These are phyloP conservation scores for Ctenoplectra terminalis DNA, from an alignment of 1,140 invertebrate species.

Conservation along the genomic window DNA sequence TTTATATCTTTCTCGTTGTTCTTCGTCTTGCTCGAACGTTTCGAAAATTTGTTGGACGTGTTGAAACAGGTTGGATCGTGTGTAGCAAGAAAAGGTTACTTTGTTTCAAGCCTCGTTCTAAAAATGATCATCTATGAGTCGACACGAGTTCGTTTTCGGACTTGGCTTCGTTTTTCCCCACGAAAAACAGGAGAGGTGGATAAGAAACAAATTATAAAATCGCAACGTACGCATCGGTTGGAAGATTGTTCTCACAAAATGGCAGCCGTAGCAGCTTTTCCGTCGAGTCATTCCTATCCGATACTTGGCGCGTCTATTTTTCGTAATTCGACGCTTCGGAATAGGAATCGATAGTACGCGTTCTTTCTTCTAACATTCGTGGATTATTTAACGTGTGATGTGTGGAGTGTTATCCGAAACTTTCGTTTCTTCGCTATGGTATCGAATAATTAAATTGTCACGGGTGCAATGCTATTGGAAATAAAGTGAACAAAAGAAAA, in stretches of 20 bases:
- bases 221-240: conserved; percentile 43
- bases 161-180: neutral
- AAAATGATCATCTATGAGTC: neutral
- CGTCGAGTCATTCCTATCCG: conserved; percentile 19
- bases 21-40: conserved; percentile 6
- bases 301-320: neutral
- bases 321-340: neutral
- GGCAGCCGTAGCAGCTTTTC: conserved; percentile 34
- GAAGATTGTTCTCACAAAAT: conserved; percentile 62
- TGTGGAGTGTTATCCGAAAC: conserved; percentile 40
- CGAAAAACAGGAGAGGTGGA: neutral
- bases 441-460: neutral
- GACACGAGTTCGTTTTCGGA: conserved; percentile 15
- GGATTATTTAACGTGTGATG: conserved; percentile 41
- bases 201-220: conserved; percentile 26
- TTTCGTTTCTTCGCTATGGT: conserved; percentile 4
- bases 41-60: neutral
- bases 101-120: conserved; percentile 5
- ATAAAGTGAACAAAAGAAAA: conserved; percentile 15
- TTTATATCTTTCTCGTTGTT: conserved; percentile 16
- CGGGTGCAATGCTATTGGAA: neutral
- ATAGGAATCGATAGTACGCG: conserved; percentile 7
- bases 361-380: neutral
- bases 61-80: conserved; percentile 7
- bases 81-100: conserved; percentile 20